Conservation (phyloP, 2,113 vertebrate genomes). For the Hippocampus abdominalis region DNA sequence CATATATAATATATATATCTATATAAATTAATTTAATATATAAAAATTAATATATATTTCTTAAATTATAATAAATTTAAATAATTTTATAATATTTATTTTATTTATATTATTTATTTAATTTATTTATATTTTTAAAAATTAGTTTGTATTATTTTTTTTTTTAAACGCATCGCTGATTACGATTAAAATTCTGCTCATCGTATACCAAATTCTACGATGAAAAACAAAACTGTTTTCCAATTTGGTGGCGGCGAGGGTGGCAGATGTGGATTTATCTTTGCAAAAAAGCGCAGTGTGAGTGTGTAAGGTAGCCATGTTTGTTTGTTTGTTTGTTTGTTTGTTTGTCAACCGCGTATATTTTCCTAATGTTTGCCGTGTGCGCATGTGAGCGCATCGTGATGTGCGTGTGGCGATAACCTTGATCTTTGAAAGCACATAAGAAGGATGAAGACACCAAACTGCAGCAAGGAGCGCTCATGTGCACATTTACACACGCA, state of each 20-base stretch:
- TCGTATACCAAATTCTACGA: background rate
- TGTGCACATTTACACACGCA: background rate
- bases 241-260: background rate
- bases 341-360: background rate
- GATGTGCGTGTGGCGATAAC: conserved; percentile 45
- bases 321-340: background rate
- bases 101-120: no score
- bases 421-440: conserved; percentile 16
- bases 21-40: no score
- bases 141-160: no score
- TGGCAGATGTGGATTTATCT: conserved; percentile 1
- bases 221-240: background rate
- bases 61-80: no score
- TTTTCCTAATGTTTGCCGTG: conserved; percentile 15
- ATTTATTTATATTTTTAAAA: no score
- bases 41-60: no score
- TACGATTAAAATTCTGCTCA: background rate
- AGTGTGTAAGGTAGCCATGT: background rate
- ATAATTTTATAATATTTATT: no score
- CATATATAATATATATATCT: no score
- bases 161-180: no score
- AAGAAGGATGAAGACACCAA: conserved; percentile 10
- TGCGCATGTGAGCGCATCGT: conserved; percentile 34
- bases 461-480: conserved; percentile 5
- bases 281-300: background rate